Evolutionary conservation across 1,140 invertebrate genomes (phyloP), one percentile per base, ranked within the genome.

Genomic region (Paramacrobiotus metropolitanus): DNA sequence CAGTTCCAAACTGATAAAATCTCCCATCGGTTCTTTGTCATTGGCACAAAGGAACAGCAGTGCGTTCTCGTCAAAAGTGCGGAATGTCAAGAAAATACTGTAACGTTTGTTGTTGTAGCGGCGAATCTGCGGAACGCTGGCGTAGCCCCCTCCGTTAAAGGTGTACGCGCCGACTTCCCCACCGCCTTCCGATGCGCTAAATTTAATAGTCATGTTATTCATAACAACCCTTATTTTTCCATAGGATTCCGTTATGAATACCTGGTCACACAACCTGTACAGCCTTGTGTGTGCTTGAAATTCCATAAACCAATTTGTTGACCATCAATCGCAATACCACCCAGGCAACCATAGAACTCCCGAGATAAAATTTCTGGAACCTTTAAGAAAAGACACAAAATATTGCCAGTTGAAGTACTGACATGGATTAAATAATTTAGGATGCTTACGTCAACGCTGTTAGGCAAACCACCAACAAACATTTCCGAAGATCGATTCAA

Each of bases 291-390:
- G 62, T 81, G 77, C 30, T 76, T 74, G 69, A 91, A 94, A 72
- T 92, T 87, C 86, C 87, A 94, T 0, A 94, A 74, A 0, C 90
- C 89, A 48, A 94, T 73, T 0, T 78, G 80, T 30, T 80, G 77
- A 2, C 81, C 82, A 71, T 93, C 85, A 1, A 88, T 73, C 63
- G 77, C 77, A 0, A 91, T 73, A 64, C 85, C 80, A 70, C 88
- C 79, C 2, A 92, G 75, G 62, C 87, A 90, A 0, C 84, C 87
- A 24, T 67, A 66, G 66, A 79, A 74, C 4, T 68, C 70, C 40
- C 68, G 65, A 1, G 71, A 64, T 30, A 68, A 68, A 4, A 76
- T 59, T 29, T 68, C 68, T 28, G 65, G 30, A 59, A 70, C 67
- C 61, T 67, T 59, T 67, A 70, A 79, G 76, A 65, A 65, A 34